phyloP scores from a whole-genome alignment of 1,140 invertebrate species.

The Papilio xuthus region DNA sequence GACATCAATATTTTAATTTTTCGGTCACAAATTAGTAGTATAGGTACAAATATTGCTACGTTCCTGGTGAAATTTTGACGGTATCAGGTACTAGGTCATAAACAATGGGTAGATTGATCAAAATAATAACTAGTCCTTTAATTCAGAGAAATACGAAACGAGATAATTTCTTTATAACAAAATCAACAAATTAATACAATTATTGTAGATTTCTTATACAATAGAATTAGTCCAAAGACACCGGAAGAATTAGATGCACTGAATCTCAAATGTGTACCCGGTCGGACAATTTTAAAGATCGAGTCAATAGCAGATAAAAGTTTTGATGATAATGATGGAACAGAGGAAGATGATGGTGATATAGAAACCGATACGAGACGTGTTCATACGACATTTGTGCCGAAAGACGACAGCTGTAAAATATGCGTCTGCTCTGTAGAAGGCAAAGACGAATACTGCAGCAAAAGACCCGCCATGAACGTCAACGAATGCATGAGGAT shows the following conservation, averaged over 20 bases:
- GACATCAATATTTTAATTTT: too few relatives aligned
- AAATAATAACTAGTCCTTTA: neutral
- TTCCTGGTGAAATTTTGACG: neutral
- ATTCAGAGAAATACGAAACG: neutral
- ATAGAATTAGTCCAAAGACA: slow-evolving; percentile 45
- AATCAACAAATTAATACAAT: slow-evolving; percentile 33
- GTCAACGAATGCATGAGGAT: slow-evolving; percentile 69
- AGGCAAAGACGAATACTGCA: slow-evolving; percentile 67
- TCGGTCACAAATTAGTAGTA: too few relatives aligned
- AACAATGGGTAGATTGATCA: neutral
- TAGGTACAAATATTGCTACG: too few relatives aligned
- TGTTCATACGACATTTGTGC: slow-evolving; percentile 54
- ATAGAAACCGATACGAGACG: slow-evolving; percentile 47
- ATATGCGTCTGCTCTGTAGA: slow-evolving; percentile 68
- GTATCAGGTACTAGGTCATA: neutral
- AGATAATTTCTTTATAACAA: neutral
- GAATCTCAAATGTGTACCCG: slow-evolving; percentile 62
- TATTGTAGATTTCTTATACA: slow-evolving; percentile 58
- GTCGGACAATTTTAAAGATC: slow-evolving; percentile 61
- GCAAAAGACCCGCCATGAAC: slow-evolving; percentile 60
- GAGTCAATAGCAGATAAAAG: slow-evolving; percentile 35
- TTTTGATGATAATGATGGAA: neutral
- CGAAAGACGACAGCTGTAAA: slow-evolving; percentile 56
- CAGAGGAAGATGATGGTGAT: slow-evolving; percentile 40
- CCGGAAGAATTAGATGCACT: slow-evolving; percentile 43